phyloP scores from a whole-genome alignment of 2,797 vertebrate genomes.

The Pseudotriccus pelzelni region DNA sequence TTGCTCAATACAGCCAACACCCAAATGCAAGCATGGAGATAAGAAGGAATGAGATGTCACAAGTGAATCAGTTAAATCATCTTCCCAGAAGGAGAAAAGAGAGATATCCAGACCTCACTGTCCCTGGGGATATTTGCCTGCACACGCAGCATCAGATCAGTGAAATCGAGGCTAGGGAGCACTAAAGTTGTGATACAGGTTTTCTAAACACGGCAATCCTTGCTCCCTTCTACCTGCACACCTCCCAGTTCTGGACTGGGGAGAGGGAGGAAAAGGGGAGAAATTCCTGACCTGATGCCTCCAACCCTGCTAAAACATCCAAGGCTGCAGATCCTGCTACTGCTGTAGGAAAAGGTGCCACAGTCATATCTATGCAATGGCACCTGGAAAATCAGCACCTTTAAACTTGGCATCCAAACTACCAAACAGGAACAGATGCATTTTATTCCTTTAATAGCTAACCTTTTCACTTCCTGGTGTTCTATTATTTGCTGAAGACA shows the following conservation, averaged over 20 bases:
- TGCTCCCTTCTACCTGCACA: not conserved
- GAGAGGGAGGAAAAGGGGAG: not conserved
- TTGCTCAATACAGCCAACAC: not conserved
- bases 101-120: not conserved
- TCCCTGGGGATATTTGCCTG: not conserved
- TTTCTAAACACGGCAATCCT: not conserved
- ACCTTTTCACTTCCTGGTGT: not conserved
- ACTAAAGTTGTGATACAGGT: not conserved
- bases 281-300: not conserved
- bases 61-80: not conserved
- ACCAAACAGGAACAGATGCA: not conserved
- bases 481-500: not conserved
- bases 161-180: not conserved
- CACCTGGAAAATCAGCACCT: not conserved
- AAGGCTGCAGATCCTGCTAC: too few species aligned
- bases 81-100: not conserved
- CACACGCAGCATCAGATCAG: not conserved
- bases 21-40: accelerated
- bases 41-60: not conserved
- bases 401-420: not conserved
- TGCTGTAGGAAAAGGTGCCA: not conserved
- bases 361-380: accelerated
- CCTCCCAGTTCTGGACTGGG: not conserved
- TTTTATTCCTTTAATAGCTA: not conserved
- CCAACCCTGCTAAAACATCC: not conserved